These are phyloP conservation scores for Aspidiotus rigidus DNA, from an alignment of 2,888 invertebrate genomes.

Conservation along the genomic window DNA sequence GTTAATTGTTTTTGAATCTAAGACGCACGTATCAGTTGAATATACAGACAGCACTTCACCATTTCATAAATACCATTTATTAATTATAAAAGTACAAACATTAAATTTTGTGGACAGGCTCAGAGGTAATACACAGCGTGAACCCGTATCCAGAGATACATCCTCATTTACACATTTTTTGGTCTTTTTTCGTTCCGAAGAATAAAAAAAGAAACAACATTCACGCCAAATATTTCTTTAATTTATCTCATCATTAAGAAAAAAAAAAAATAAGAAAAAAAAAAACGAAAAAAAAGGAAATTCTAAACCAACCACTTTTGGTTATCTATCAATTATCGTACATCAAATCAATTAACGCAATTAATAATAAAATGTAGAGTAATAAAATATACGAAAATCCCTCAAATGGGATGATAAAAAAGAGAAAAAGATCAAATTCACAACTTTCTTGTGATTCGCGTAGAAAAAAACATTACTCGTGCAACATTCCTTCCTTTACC, in stretches of 20 bases:
- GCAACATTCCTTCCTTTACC: constrained; percentile 27
- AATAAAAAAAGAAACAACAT: constrained; percentile 30
- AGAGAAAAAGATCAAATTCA: constrained; percentile 25
- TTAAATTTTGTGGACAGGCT: background rate
- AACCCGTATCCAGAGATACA: background rate
- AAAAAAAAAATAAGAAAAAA: no score
- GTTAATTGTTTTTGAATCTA: no score
- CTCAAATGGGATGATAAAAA: constrained; percentile 29
- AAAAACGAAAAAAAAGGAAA: constrained; percentile 20
- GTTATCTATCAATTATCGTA: constrained; percentile 30
- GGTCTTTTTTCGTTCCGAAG: constrained; percentile 1
- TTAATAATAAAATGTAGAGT: constrained; percentile 21
- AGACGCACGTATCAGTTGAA: no score
- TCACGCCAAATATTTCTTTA: constrained; percentile 18
- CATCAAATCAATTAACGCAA: constrained; percentile 1
- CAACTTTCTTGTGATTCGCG: constrained; percentile 21
- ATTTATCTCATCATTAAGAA: constrained; percentile 1
- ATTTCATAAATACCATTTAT: constrained; percentile 30
- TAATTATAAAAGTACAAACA: constrained; percentile 31
- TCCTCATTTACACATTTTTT: background rate
- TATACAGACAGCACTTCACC: background rate
- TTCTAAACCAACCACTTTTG: constrained; percentile 33
- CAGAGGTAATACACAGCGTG: background rate
- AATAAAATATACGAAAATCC: constrained; percentile 32
- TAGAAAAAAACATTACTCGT: constrained; percentile 24